Evolutionary conservation across 2,113 vertebrate species (phyloP).

Genomic region (Piprites chloris): DNA sequence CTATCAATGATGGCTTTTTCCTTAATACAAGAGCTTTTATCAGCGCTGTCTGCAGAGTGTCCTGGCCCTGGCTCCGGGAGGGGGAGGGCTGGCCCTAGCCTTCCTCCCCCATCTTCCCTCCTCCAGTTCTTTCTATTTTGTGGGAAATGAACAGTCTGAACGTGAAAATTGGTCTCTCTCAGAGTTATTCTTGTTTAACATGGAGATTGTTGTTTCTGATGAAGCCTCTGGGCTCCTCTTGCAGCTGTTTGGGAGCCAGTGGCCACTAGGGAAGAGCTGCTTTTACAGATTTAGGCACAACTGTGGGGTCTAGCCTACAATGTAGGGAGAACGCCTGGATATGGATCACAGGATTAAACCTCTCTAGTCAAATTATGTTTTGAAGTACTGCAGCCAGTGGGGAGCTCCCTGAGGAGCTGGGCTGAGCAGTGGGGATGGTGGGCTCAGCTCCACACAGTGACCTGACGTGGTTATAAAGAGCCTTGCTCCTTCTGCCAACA

Average conservation of each 20-base stretch:
- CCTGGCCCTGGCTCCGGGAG: neutral
- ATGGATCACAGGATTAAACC: neutral
- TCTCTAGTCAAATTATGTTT: neutral
- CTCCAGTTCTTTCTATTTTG: neutral
- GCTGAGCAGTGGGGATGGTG: neutral
- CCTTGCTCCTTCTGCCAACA: neutral
- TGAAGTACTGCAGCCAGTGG: neutral
- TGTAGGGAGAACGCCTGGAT: neutral
- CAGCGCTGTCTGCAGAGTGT: neutral
- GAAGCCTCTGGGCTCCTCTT: neutral
- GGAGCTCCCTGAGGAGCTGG: neutral
- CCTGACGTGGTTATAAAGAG: neutral
- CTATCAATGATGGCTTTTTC: slow-evolving; percentile 46
- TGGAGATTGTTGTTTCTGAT: neutral
- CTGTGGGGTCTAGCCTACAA: neutral
- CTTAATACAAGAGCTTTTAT: slow-evolving; percentile 46
- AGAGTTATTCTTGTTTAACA: neutral
- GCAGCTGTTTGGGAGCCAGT: neutral
- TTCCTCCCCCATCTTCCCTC: neutral
- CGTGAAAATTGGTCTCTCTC: neutral
- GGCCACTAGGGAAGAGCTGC: neutral
- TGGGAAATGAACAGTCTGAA: neutral
- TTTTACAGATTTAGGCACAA: neutral
- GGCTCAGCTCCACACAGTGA: neutral
- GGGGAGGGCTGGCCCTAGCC: neutral